phyloP scores from a whole-genome alignment of 2,797 vertebrate species.

The Taeniopygia guttata region DNA sequence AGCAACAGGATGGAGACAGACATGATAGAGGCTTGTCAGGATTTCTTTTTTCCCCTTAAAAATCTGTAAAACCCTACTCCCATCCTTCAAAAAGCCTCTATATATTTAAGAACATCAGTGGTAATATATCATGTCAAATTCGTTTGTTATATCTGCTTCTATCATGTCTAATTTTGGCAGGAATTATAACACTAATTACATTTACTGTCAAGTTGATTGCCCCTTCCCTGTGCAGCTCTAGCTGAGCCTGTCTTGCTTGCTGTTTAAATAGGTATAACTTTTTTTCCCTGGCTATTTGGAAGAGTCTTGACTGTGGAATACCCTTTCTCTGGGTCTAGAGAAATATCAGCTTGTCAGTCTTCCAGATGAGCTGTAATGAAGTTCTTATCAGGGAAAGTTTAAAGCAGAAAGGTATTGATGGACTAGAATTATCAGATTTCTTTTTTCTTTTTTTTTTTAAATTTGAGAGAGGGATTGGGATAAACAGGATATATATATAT shows the following conservation, averaged over 20 bases:
- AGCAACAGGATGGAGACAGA: not conserved
- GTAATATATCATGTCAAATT: slow-evolving; percentile 9
- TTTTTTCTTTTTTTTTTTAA: not conserved
- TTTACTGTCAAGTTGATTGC: slow-evolving; percentile 37
- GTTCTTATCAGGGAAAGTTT: not conserved
- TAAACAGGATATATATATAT: too few species aligned
- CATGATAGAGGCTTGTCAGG: not conserved
- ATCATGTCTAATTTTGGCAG: slow-evolving; percentile 34
- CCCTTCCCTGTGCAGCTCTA: not conserved
- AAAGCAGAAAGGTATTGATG: not conserved
- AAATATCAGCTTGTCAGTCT: not conserved
- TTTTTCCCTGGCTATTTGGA: not conserved
- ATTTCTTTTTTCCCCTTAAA: not conserved
- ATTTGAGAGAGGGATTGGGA: not conserved
- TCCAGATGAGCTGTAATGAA: not conserved
- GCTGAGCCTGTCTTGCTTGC: not conserved
- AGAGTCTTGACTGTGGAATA: not conserved
- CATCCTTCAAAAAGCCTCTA: not conserved
- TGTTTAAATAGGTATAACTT: not conserved
- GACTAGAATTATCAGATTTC: not conserved
- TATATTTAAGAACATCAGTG: not conserved
- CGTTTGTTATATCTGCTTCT: not conserved
- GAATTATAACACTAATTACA: slow-evolving; percentile 32
- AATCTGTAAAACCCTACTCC: not conserved
- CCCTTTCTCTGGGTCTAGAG: not conserved